phyloP scores from a whole-genome alignment of 2,888 invertebrate genomes.

The Apodemia duryi region DNA sequence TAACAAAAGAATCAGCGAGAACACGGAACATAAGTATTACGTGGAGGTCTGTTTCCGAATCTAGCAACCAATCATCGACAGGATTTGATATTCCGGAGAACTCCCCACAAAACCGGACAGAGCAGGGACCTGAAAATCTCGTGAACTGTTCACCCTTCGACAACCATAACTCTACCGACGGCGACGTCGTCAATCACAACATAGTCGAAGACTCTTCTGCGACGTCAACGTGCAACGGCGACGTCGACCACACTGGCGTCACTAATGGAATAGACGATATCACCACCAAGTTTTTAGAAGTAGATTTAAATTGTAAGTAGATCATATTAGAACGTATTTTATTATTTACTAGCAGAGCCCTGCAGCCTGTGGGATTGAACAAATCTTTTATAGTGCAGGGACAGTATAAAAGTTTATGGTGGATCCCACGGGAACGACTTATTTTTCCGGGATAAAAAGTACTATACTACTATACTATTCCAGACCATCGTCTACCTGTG shows the following conservation, averaged over 20 bases:
- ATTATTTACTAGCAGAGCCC: no score
- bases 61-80: conserved; percentile 67
- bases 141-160: conserved; percentile 23
- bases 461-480: no score
- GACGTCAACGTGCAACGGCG: conserved; percentile 31
- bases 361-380: no score
- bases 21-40: conserved; percentile 69
- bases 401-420: no score
- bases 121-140: conserved; percentile 23
- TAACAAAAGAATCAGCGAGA: conserved; percentile 52
- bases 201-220: conserved; percentile 38
- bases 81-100: conserved; percentile 53
- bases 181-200: conserved; percentile 41
- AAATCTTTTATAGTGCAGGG: no score
- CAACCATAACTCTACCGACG: conserved; percentile 34
- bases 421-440: no score
- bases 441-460: no score
- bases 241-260: conserved; percentile 31
- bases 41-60: conserved; percentile 72
- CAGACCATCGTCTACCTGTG: no score
- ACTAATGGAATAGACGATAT: conserved; percentile 52
- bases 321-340: no score
- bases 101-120: conserved; percentile 37
- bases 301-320: conserved; percentile 64
- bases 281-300: conserved; percentile 60